Evolutionary conservation across 2,888 invertebrate species (phyloP), one percentile per base, ranked within the genome.

Genomic region (Eupsilia transversa): DNA sequence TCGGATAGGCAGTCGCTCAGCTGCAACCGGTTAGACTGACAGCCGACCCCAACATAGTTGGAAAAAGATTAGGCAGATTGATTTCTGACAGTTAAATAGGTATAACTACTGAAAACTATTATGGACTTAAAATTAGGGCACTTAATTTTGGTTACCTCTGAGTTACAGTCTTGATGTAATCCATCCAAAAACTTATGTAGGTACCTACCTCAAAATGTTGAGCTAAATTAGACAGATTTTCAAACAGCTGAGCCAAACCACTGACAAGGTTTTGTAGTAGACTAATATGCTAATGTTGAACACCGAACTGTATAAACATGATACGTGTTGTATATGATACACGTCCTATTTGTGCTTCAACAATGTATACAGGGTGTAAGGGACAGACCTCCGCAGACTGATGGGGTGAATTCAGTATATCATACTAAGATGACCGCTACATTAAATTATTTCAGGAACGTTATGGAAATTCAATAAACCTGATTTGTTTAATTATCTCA

Each of bases 231-330:
- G n/a, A 43, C 17, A 46, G 38, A 65, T 60, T 1, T 71, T 69
- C 5, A 46, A 23, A 57, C 68, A 69, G 60, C 76, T 76, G 77
- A 0, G 67, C 54, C 60, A 57, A 59, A 72, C 64, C 65, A 43
- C 56, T 72, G 27, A 41, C 43, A 54, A 35, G 17, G 56, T 66
- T 66, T 43, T 60, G n/a, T 38, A 65, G n/a, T 59, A 65, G 43
- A 71, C 52, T 43, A 52, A 67, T 67, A 70, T 64, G 65, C 57
- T 69, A 80, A 72, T 74, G 30, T 65, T n/a, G 14, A 46, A 72
- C 56, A 57, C 14, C 9, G 23, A 41, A 14, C 65, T 72, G n/a
- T 46, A 17, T 57, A 66, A 66, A 81, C 81, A 61, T 61, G 54
- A 43, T 68, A 71, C 3, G 38, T 68, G 27, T 35, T 12, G 7